phyloP scores from a whole-genome alignment of 2,113 vertebrate species.

The Nothobranchius furzeri region DNA sequence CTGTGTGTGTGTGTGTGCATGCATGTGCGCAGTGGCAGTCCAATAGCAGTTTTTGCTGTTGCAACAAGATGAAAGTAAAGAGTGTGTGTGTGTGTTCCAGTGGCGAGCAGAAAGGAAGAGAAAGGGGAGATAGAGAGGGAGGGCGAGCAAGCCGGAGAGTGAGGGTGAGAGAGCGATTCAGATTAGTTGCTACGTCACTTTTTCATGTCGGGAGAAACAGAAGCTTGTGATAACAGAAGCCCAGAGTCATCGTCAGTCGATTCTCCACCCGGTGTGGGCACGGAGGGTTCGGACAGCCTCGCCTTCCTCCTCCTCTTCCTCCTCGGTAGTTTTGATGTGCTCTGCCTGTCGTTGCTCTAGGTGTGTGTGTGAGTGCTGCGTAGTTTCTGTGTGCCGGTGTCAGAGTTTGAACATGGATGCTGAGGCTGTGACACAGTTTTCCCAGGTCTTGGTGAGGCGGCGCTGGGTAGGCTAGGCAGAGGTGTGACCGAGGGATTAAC shows the following conservation, averaged over 20 bases:
- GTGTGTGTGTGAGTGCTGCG: conserved; percentile 52
- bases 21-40: conserved; percentile 80
- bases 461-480: conserved; percentile 65
- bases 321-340: conserved; percentile 68
- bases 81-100: conserved; percentile 72
- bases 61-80: conserved; percentile 82
- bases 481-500: conserved; percentile 81
- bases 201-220: conserved; percentile 81
- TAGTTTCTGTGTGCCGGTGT: conserved; percentile 67
- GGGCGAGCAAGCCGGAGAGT: conserved; percentile 57
- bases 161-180: conserved; percentile 59
- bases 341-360: conserved; percentile 55
- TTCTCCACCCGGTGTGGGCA: conserved; percentile 74
- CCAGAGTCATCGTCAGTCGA: conserved; percentile 68
- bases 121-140: conserved; percentile 52
- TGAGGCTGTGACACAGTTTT: conserved; percentile 80
- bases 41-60: conserved; percentile 83
- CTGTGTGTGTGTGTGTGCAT: conserved; percentile 40
- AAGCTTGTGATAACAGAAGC: conserved; percentile 77
- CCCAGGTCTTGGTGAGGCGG: conserved; percentile 54
- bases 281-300: conserved; percentile 62
- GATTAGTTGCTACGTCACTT: conserved; percentile 86
- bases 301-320: conserved; percentile 69
- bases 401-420: conserved; percentile 81
- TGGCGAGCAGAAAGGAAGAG: conserved; percentile 46